Conservation (phyloP, 1,140 invertebrate genomes). For the Berghia stephanieae region DNA sequence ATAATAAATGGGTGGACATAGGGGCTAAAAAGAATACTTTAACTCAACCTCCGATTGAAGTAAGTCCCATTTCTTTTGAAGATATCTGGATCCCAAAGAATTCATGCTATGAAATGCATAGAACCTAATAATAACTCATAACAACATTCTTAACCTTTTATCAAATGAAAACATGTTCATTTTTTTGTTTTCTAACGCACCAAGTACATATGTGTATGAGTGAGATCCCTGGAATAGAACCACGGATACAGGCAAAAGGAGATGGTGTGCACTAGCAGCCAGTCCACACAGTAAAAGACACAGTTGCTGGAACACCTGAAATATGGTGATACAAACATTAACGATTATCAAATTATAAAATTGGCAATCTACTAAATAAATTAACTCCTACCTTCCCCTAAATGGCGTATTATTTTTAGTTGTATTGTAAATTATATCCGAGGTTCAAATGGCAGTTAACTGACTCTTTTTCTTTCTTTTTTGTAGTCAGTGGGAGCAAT, state of each 20-base stretch:
- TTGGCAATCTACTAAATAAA: not conserved
- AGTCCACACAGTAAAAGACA: constrained; percentile 31
- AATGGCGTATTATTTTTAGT: not conserved
- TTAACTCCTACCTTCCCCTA: not conserved
- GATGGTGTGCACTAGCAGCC: constrained; percentile 31
- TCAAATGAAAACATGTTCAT: not conserved
- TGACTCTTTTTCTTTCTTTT: too few species aligned
- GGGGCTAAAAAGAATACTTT: not conserved
- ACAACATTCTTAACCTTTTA: not conserved
- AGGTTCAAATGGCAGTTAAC: too few species aligned
- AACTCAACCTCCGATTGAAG: not conserved
- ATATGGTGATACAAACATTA: not conserved
- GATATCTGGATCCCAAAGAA: not conserved
- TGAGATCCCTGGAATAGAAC: constrained; percentile 29
- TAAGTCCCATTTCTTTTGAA: not conserved
- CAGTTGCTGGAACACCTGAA: constrained; percentile 27
- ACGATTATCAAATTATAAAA: not conserved
- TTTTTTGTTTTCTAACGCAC: constrained; percentile 16
- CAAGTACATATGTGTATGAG: constrained; percentile 30
- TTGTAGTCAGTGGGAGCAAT: too few species aligned
- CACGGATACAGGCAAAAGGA: constrained; percentile 33
- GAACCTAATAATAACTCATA: not conserved
- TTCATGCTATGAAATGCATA: not conserved
- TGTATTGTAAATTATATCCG: not conserved
- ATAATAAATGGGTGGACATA: too few species aligned